phyloP scores from a whole-genome alignment of 2,888 invertebrate genomes.

The Eupeodes latifasciatus region DNA sequence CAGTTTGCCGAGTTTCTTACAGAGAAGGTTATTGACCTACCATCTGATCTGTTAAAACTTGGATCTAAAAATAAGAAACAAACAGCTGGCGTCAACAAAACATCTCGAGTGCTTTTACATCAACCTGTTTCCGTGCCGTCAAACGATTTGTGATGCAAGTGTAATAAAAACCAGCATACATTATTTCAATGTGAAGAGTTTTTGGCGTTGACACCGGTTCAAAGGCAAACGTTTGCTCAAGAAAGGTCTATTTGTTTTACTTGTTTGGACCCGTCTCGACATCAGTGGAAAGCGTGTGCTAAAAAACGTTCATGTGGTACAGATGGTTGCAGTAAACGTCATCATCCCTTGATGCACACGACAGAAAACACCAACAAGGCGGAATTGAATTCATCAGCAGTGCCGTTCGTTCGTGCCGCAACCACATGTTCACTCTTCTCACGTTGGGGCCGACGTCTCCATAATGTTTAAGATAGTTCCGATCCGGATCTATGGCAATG shows the following conservation, averaged over 20 bases:
- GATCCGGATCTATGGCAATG: constrained; percentile 28
- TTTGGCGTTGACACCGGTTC: constrained; percentile 7
- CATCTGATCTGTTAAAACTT: too few relatives aligned
- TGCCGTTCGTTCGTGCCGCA: not conserved
- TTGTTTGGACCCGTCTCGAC: constrained; percentile 25
- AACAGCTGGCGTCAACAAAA: too few relatives aligned
- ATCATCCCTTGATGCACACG: constrained; percentile 11
- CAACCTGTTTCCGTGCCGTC: too few relatives aligned
- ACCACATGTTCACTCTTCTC: not conserved
- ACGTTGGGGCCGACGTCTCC: not conserved
- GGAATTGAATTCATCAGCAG: not conserved
- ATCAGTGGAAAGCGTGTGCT: constrained; percentile 27
- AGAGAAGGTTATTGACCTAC: too few relatives aligned
- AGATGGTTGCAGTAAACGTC: constrained; percentile 11
- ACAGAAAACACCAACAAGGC: not conserved
- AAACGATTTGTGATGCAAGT: too few relatives aligned
- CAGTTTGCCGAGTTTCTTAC: too few relatives aligned
- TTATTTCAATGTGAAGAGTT: constrained; percentile 10
- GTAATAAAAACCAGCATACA: not conserved
- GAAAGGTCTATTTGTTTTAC: constrained; percentile 29
- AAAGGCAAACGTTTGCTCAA: constrained; percentile 3
- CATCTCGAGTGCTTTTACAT: too few relatives aligned
- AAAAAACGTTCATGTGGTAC: constrained; percentile 23
- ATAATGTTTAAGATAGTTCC: constrained; percentile 35
- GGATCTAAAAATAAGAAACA: too few relatives aligned